Conservation (phyloP, 2,888 invertebrate genomes). For the Eristalinus sepulchralis region DNA sequence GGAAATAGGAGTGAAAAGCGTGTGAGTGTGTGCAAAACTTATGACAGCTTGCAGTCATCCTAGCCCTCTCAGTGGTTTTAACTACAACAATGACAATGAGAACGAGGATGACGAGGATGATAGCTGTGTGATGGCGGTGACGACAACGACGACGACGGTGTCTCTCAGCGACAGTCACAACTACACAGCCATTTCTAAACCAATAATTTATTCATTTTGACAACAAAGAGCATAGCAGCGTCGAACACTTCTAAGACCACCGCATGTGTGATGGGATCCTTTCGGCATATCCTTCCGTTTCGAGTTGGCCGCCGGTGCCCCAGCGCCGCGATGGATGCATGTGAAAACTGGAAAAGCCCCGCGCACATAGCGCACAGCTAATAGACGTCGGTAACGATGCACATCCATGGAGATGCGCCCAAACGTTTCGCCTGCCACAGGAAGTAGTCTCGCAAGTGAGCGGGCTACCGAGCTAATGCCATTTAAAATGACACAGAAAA, state of each 20-base stretch:
- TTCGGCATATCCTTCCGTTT: conserved; percentile 30
- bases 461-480: conserved; percentile 66
- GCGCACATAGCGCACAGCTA: conserved; percentile 35
- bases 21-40: conserved; percentile 22
- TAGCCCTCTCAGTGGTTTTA: conserved; percentile 5
- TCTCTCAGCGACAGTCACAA: conserved; percentile 32
- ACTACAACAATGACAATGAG: conserved; percentile 7
- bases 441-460: conserved; percentile 70
- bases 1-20: background rate
- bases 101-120: background rate
- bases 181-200: conserved; percentile 55
- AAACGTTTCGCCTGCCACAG: conserved; percentile 22
- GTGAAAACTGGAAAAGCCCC: conserved; percentile 19
- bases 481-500: conserved; percentile 71
- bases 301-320: background rate
- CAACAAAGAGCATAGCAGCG: conserved; percentile 70
- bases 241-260: conserved; percentile 57
- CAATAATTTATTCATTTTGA: conserved; percentile 71
- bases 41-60: conserved; percentile 48
- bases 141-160: conserved; percentile 17
- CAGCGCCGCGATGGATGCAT: conserved; percentile 25
- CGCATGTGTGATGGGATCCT: conserved; percentile 36
- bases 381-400: conserved; percentile 41
- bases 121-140: background rate
- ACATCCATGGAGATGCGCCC: background rate